These are phyloP conservation scores for Cydia splendana DNA, from an alignment of 1,140 invertebrate species.

Conservation along the genomic window DNA sequence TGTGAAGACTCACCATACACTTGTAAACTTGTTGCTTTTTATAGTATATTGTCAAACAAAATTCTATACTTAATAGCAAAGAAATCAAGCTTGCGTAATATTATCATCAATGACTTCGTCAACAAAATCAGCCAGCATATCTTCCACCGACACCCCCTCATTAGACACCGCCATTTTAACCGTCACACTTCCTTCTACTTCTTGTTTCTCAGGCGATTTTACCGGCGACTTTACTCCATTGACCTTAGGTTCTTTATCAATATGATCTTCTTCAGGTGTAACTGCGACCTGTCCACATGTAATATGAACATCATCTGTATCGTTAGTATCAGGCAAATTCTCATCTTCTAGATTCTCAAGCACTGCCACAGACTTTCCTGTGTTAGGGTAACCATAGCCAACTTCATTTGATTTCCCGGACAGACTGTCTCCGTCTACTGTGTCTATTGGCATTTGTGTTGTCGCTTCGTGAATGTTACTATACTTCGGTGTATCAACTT, in stretches of 20 bases:
- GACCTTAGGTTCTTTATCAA: constrained; percentile 41
- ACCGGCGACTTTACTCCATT: constrained; percentile 48
- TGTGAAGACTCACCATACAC: too few relatives aligned
- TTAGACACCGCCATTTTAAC: constrained; percentile 41
- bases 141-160: constrained; percentile 59
- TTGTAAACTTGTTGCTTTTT: too few relatives aligned
- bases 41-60: background rate
- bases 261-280: constrained; percentile 46
- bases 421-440: constrained; percentile 47
- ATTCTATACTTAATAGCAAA: background rate
- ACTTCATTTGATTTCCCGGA: constrained; percentile 54
- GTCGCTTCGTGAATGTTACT: constrained; percentile 50
- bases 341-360: constrained; percentile 62
- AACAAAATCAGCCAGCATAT: constrained; percentile 75
- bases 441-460: constrained; percentile 55
- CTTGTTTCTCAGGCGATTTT: constrained; percentile 25
- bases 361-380: constrained; percentile 47
- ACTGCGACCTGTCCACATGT: constrained; percentile 65
- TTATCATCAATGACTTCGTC: constrained; percentile 67
- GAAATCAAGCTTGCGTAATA: constrained; percentile 39
- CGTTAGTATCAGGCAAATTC: constrained; percentile 62
- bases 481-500: background rate
- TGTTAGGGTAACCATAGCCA: constrained; percentile 56
- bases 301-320: constrained; percentile 69
- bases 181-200: constrained; percentile 28